Evolutionary conservation across 1,140 invertebrate genomes (phyloP), one percentile per base, ranked within the genome.

Genomic region (Lepidurus apus): DNA sequence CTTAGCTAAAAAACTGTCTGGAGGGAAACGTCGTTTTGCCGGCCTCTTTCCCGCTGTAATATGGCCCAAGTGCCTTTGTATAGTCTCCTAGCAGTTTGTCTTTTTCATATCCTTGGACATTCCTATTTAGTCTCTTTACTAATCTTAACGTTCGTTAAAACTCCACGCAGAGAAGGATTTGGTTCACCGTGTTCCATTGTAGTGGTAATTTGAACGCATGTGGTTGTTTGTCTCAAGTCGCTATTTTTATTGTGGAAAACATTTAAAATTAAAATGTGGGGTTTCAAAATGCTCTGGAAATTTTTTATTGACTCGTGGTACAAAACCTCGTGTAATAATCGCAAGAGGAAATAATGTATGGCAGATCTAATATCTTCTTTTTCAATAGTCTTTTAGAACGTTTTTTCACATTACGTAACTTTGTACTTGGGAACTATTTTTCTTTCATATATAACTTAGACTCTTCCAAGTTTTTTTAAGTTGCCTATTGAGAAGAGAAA

Each of bases 301-400:
- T 65, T 65, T 65, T 65, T 65, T 65, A 65, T 65, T 65, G 53
- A 65, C 53, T 65, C 53, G 53, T 65, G 53, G 53, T 65, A 65
- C 53, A 65, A 65, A 65, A 65, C 53, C 53, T 65, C 21, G 53
- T 65, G 53, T 65, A 65, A 21, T 65, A 65, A 65, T 65, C 53
- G 53, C 53, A 65, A 65, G 53, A 65, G 53, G 53, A 65, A 7
- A 65, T 21, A 65, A 65, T 65, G 53, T 65, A 65, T 65, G 53
- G 53, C 53, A 65, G 53, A 65, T 65, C 53, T 65, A 65, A n/a
- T n/a, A 65, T 34, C 34, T 34, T 34, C 53, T 65, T 65, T 21
- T 21, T 65, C 1, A 65, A 65, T 65, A 65, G 13, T 65, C 13
- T 65, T 65, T 65, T 65, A 65, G 13, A 65, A n/a, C 53, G 17